Base-by-base conservation (phyloP, 2,113 vertebrate genomes). In the Ancistrus triradiatus region DNA sequence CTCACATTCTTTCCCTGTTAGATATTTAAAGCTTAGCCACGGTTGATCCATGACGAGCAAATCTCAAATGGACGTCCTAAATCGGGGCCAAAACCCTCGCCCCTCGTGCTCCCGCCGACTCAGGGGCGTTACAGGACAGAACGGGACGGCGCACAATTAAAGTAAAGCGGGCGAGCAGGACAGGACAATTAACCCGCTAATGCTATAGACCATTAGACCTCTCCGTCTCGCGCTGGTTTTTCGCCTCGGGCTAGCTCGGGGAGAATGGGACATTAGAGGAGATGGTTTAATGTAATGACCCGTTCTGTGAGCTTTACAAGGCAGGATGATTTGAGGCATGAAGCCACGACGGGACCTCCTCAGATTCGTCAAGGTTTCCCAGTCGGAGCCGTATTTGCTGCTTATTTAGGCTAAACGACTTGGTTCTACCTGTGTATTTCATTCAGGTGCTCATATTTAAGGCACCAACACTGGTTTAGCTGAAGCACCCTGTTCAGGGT, bases 101-200 rank as follows among this genome's bases (percentile, higher is more conserved):
- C 50, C 67, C 40, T 63, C 59, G 63, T 63, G 75, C 33, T 19
- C 17, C 61, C 48, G 49, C 40, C 67, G 65, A 68, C 64, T 53
- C 53, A 38, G 42, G 72, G 25, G 58, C 63, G 63, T 68, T 74
- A 69, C 55, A 65, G 63, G 70, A 70, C 46, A 65, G 63, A 72
- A 70, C 46, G 47, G 70, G 59, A 79, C 76, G 76, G 70, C 76
- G 82, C 79, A 78, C 80, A 81, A 81, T 85, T 82, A 84, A 81
- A 83, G 74, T 79, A 75, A 81, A 85, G 81, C 58, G 67, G 68
- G 31, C 59, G 81, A 82, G 67, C 66, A 60, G 79, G 78, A 80
- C 75, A 78, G 77, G 83, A 78, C 83, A 83, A 87, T 88, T 87
- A 85, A 82, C 75, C 83, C 77, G 67, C 80, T 86, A 85, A 85